Percentiles rank a stretch among this genome's conserved stretches.
These are phyloP conservation scores for Octonoba sinensis DNA, from an alignment of 2,888 invertebrate genomes.

Conservation along the genomic window DNA sequence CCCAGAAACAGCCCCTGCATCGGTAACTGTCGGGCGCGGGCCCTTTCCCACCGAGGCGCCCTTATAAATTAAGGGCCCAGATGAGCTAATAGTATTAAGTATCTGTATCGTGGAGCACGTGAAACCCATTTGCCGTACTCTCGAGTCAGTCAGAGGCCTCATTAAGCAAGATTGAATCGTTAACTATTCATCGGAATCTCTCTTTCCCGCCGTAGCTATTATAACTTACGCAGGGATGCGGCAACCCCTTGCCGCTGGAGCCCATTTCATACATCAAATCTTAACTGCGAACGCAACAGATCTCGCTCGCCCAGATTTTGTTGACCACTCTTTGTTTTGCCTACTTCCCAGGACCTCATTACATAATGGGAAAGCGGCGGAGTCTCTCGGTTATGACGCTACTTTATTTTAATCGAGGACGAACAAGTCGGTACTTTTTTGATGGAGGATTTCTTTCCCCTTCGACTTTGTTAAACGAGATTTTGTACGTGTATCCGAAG, in stretches of 20 bases:
- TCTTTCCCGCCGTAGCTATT: slow-evolving; percentile 19
- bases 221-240: slow-evolving; percentile 22
- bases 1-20: slow-evolving; percentile 30
- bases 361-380: too few relatives aligned
- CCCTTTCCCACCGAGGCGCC: slow-evolving; percentile 23
- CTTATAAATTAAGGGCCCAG: slow-evolving; percentile 61
- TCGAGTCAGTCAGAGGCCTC: slow-evolving; percentile 60
- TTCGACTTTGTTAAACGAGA: too few relatives aligned
- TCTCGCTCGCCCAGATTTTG: slow-evolving; percentile 17
- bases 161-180: slow-evolving; percentile 64
- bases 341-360: too few relatives aligned
- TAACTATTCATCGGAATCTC: slow-evolving; percentile 62
- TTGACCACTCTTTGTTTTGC: background rate
- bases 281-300: slow-evolving; percentile 59
- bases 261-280: slow-evolving; percentile 60
- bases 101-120: slow-evolving; percentile 49
- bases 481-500: too few relatives aligned
- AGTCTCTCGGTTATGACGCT: too few relatives aligned
- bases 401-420: too few relatives aligned
- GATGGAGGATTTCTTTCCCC: too few relatives aligned
- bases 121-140: slow-evolving; percentile 58
- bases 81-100: slow-evolving; percentile 64
- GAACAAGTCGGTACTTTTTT: too few relatives aligned
- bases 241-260: slow-evolving; percentile 35
- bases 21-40: slow-evolving; percentile 22